Conservation (phyloP, 2,888 invertebrate genomes). For the Drosophila robusta region DNA sequence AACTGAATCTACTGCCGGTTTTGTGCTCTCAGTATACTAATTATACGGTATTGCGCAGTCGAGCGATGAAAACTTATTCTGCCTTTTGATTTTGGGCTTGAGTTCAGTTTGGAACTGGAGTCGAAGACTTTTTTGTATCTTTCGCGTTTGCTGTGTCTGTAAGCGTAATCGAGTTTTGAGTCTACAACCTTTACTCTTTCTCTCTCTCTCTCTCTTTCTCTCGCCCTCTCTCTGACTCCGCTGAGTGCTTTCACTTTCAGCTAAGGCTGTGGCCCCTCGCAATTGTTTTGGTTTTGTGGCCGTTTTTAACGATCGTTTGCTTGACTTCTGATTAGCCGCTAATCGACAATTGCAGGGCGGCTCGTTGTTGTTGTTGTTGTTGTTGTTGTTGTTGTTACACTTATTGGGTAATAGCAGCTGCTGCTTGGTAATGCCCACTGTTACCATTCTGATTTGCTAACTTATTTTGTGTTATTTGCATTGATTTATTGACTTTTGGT, state of each 20-base stretch:
- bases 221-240: conserved; percentile 14
- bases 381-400: conserved; percentile 26
- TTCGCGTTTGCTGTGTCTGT: conserved; percentile 38
- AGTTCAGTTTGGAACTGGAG: conserved; percentile 28
- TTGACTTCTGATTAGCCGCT: conserved; percentile 59
- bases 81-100: conserved; percentile 11
- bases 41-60: conserved; percentile 11
- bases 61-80: not conserved
- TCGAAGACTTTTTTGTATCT: conserved; percentile 32
- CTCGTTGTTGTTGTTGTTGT: conserved; percentile 13
- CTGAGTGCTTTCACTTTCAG: conserved; percentile 78
- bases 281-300: conserved; percentile 64
- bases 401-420: conserved; percentile 48
- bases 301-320: conserved; percentile 49
- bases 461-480: conserved; percentile 16
- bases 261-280: conserved; percentile 48
- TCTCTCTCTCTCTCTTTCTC: conserved; percentile 15
- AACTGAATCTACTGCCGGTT: too few species aligned
- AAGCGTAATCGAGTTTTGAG: conserved; percentile 54
- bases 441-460: conserved; percentile 44
- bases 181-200: conserved; percentile 47
- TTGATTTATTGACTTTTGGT: conserved; percentile 44
- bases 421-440: conserved; percentile 1
- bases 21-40: too few species aligned
- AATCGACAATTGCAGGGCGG: conserved; percentile 52